These are phyloP conservation scores for Steatocranus sp. DNA, from an alignment of 2,797 vertebrate genomes.

Conservation along the genomic window DNA sequence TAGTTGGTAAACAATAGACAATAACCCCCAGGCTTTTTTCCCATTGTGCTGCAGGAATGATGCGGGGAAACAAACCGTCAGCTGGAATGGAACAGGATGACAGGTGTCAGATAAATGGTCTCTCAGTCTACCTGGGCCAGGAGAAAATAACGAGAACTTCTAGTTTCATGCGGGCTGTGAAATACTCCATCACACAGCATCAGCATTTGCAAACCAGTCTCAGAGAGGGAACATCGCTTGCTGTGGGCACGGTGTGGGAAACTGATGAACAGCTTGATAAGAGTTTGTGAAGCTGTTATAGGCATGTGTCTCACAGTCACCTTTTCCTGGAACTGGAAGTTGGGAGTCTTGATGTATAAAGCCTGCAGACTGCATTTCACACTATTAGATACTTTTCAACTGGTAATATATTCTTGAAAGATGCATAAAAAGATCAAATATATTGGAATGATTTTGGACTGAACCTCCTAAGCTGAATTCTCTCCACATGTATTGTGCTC, in stretches of 20 bases:
- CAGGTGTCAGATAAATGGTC: slow-evolving; percentile 65
- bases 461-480: background rate
- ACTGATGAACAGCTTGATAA: slow-evolving; percentile 49
- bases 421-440: background rate
- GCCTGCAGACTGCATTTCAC: background rate
- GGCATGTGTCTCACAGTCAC: slow-evolving; percentile 28
- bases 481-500: background rate
- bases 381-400: background rate
- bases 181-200: background rate
- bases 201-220: slow-evolving; percentile 32
- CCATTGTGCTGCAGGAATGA: slow-evolving; percentile 44
- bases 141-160: background rate
- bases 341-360: background rate
- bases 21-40: slow-evolving; percentile 38
- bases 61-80: slow-evolving; percentile 28
- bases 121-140: slow-evolving; percentile 1
- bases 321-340: slow-evolving; percentile 2
- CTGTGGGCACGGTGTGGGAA: slow-evolving; percentile 40
- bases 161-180: background rate
- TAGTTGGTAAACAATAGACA: slow-evolving; percentile 62
- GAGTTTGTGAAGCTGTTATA: slow-evolving; percentile 21
- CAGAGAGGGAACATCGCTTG: background rate
- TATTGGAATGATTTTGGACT: background rate
- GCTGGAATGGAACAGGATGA: slow-evolving; percentile 50
- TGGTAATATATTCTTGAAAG: background rate